Evolutionary conservation across 2,113 vertebrate species (phyloP), one percentile per base, ranked within the genome.

Genomic region (Clinocottus analis): DNA sequence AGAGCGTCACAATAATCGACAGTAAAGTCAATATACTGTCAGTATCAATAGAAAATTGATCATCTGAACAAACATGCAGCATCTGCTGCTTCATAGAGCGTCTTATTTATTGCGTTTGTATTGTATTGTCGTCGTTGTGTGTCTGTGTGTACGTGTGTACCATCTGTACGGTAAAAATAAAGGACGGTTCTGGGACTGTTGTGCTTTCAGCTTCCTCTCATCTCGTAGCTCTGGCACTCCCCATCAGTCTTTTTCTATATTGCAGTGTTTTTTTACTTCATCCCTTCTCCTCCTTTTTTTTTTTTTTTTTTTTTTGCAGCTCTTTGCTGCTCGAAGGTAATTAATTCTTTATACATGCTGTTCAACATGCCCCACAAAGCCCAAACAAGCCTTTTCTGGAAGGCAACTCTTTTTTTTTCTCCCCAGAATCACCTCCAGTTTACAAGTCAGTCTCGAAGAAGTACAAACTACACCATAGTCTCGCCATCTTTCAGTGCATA

Each of bases 351-450:
- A 77, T 74, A 39, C 49, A 55, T 17, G 47, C 53, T 55, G 56
- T 62, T 87, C 69, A 51, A 89, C 69, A 72, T 80, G 80, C 78
- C 75, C 78, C 80, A 80, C 59, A 76, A 84, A 81, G 69, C 75
- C 56, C 14, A 68, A 81, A 85, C 75, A 80, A 45, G 31, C 65
- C 51, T 29, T 47, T 41, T 84, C 70, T 78, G 45, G 23, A 25
- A 51, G 61, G 65, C 25, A 77, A 29, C 53, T 59, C 17, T 13
- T 19, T 66, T 49, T 29, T 47, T 64, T 4, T 49, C 23, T 11
- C 8, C 8, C 8, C 8, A 60, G 51, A 75, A 76, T 51, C 41
- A 80, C 61, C 56, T 56, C 39, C 41, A 4, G 29, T 59, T 63
- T 56, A 65, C 27, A 3, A 68, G 27, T 68, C 17, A 7, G 49